Evolutionary conservation across 2,797 vertebrate genomes (phyloP).

Genomic region (Passerculus sandwichensis): DNA sequence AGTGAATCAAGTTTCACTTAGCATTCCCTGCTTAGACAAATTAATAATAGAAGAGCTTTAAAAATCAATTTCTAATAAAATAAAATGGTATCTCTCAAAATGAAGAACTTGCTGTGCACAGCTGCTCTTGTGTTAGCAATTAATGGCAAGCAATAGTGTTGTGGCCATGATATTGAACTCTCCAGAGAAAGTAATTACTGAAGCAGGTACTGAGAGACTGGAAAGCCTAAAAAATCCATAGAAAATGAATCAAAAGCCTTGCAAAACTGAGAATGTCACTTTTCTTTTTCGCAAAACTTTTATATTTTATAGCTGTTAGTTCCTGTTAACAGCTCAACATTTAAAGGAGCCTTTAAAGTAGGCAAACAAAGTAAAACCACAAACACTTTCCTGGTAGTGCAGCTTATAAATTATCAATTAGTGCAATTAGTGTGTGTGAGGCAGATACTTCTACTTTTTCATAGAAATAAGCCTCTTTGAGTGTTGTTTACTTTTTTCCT

Average conservation of each 20-base stretch:
- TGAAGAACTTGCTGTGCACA: constrained; percentile 55
- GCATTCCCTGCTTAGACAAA: constrained; percentile 15
- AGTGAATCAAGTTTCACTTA: neutral
- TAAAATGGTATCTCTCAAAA: constrained; percentile 27
- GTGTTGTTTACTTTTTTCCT: neutral
- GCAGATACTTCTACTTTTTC: neutral
- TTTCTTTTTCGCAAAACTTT: neutral
- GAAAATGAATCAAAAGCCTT: constrained; percentile 48
- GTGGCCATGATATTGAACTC: constrained; percentile 38
- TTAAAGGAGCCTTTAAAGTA: neutral
- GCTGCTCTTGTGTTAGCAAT: constrained; percentile 56
- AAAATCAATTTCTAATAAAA: constrained; percentile 64
- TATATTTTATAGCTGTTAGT: neutral
- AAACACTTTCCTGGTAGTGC: neutral
- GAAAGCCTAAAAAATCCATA: constrained; percentile 50
- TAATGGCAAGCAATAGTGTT: constrained; percentile 25
- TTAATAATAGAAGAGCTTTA: constrained; percentile 56
- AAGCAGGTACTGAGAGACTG: constrained; percentile 7
- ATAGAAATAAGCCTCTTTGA: neutral
- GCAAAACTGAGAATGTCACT: neutral
- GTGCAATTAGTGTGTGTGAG: neutral
- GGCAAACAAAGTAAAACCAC: neutral
- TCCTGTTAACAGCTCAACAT: neutral
- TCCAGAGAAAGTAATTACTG: constrained; percentile 53
- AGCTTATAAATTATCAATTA: neutral